phyloP scores from a whole-genome alignment of 1,140 invertebrate genomes.

The Ceratosolen fusciceps region DNA sequence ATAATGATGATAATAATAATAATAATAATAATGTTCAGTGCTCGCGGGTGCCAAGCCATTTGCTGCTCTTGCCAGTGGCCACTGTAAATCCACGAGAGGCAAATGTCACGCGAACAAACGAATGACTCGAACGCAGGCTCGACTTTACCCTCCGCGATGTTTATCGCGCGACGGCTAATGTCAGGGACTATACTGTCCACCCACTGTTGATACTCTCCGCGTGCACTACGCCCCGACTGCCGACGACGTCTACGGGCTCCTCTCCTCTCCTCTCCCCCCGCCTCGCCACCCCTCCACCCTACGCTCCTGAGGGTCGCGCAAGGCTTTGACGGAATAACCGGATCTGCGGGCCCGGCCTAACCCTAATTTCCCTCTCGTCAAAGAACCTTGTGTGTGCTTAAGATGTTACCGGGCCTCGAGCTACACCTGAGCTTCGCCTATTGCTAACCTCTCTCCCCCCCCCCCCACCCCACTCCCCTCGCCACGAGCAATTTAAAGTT shows the following conservation, averaged over 20 bases:
- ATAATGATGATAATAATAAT: no score
- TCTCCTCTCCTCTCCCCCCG: neutral
- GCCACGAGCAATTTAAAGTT: no score
- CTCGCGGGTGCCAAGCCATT: neutral
- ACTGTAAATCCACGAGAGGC: conserved; percentile 26
- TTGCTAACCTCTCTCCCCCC: no score
- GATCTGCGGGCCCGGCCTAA: neutral
- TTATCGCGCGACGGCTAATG: conserved; percentile 49
- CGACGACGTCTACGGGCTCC: conserved; percentile 29
- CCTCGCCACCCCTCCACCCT: no score
- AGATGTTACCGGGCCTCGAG: neutral
- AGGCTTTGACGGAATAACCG: conserved; percentile 56
- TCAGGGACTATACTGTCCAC: neutral
- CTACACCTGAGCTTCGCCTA: neutral
- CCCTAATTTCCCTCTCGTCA: conserved; percentile 48
- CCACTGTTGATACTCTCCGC: conserved; percentile 16
- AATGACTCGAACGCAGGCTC: conserved; percentile 52
- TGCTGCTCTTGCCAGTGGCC: neutral
- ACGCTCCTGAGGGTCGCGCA: no score
- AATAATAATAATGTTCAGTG: conserved; percentile 13
- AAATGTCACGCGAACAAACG: conserved; percentile 55
- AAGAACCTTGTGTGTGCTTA: conserved; percentile 28
- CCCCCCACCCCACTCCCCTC: no score
- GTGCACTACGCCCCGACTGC: conserved; percentile 26
- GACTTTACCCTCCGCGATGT: conserved; percentile 52